Evolutionary conservation across 1,140 invertebrate genomes (phyloP), one percentile per base, ranked within the genome.

Genomic region (Drosophila nikananu): DNA sequence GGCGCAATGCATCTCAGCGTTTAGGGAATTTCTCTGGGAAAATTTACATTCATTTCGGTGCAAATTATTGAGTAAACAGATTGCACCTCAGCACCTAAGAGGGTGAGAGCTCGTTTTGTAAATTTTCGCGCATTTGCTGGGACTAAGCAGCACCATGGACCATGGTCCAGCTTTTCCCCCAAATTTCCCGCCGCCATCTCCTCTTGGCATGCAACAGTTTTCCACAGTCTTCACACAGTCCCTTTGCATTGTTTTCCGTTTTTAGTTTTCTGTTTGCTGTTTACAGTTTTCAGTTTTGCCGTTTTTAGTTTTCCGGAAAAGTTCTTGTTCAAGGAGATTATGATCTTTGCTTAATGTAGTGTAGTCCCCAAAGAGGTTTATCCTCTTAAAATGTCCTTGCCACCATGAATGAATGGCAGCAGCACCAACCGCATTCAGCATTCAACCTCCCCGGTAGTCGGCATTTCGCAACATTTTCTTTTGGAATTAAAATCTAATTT

Each of bases 41-140:
- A 80, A 83, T 83, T 76, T 80, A 78, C 79, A 86, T 86, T 76
- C 51, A 76, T 83, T 86, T 87, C 59, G 37, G 35, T 77, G 63
- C 59, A 87, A 79, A 86, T 82, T 82, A 86, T 86, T 79, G 63
- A 67, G 70, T 64, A 75, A 82, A 82, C 83, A 82, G 83, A 86
- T 86, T 82, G 83, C 52, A 67, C 78, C 57, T 61, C 74, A 49
- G 66, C 52, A 37, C 68, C 68, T 54, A 72, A 61, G 35, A 61
- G 62, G 52, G 57, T 75, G 71, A 68, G 73, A 57, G 49, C 61
- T 77, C 54, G 74, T 61, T 76, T 21, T 48, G 49, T 23, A 57
- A 76, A 77, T 77, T 68, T 77, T 68, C 74, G 57, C 75, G 57
- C 75, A 68, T 77, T 77, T 54, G 10, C 39, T 13, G 21, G 13